phyloP scores from a whole-genome alignment of 2,888 invertebrate species.

The Seira ritae region DNA sequence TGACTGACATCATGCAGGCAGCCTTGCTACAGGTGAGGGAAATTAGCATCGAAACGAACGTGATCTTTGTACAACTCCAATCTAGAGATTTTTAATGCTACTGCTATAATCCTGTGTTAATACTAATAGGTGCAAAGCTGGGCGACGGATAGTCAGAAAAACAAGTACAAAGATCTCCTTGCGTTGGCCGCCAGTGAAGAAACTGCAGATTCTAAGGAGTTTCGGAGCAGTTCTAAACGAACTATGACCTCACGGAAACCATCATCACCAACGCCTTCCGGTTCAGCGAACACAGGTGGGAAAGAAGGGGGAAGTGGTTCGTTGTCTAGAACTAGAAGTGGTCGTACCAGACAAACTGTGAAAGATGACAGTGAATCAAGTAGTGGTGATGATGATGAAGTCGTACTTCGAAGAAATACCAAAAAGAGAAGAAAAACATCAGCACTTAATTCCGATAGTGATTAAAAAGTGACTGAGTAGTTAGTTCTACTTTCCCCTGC shows the following conservation, averaged over 20 bases:
- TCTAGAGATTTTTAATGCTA: no score
- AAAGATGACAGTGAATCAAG: conserved; percentile 72
- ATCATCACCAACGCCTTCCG: conserved; percentile 47
- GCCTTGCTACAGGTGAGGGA: conserved; percentile 85
- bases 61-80: no score
- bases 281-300: conserved; percentile 25
- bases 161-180: conserved; percentile 93
- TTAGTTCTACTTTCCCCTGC: neutral
- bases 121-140: conserved; percentile 70
- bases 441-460: conserved; percentile 90
- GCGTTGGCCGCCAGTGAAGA: conserved; percentile 94
- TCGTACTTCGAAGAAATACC: conserved; percentile 88
- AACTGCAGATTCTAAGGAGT: conserved; percentile 68
- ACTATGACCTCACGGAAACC: conserved; percentile 54
- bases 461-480: conserved; percentile 78
- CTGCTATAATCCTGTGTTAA: neutral
- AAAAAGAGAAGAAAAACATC: conserved; percentile 90
- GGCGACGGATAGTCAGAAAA: conserved; percentile 88
- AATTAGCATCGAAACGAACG: no score
- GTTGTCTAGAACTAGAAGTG: conserved; percentile 68
- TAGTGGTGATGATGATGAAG: conserved; percentile 87
- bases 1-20: conserved; percentile 92
- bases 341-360: conserved; percentile 73
- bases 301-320: conserved; percentile 42
- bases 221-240: conserved; percentile 75